Percentiles rank a stretch among this genome's conserved stretches.
These are phyloP conservation scores for Mus spicilegus DNA, from an alignment of 2,113 vertebrate genomes.

Conservation along the genomic window DNA sequence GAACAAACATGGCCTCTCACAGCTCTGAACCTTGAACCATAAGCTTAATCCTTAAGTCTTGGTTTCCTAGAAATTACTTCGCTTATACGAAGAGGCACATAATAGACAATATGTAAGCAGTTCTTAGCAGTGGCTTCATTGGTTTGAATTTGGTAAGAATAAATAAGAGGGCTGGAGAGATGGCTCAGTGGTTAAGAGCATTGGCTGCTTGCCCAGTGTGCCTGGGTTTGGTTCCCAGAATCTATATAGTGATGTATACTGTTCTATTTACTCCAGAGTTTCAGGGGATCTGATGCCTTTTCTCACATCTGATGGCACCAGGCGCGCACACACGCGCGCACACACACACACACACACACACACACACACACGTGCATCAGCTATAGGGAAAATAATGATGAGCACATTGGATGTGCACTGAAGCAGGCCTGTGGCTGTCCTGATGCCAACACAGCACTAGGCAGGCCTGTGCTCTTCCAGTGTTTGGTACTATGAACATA, in stretches of 20 bases:
- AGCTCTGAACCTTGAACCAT: not conserved
- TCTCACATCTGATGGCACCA: not conserved
- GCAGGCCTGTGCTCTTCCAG: not conserved
- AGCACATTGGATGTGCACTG: rapidly evolving
- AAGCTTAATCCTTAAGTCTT: not conserved
- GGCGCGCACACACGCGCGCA: too few species aligned
- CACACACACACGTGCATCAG: too few species aligned
- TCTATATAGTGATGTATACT: not conserved
- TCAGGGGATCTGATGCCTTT: not conserved
- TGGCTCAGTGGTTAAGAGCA: not conserved
- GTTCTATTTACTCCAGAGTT: not conserved
- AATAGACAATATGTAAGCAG: not conserved
- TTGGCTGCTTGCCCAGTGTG: not conserved
- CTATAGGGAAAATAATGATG: not conserved
- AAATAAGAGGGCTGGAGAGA: not conserved
- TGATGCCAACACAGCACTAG: not conserved
- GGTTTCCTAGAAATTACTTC: not conserved
- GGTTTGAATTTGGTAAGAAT: conserved; percentile 16
- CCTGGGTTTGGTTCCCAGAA: not conserved
- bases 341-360: too few species aligned
- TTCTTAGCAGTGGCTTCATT: not conserved
- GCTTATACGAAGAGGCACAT: not conserved
- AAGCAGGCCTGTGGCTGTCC: too few species aligned
- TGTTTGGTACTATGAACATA: not conserved
- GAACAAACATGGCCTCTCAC: not conserved